Percentiles rank a stretch among this genome's conserved stretches.
Evolutionary conservation across 2,888 invertebrate species (phyloP).

Genomic region (Cephus runcator): DNA sequence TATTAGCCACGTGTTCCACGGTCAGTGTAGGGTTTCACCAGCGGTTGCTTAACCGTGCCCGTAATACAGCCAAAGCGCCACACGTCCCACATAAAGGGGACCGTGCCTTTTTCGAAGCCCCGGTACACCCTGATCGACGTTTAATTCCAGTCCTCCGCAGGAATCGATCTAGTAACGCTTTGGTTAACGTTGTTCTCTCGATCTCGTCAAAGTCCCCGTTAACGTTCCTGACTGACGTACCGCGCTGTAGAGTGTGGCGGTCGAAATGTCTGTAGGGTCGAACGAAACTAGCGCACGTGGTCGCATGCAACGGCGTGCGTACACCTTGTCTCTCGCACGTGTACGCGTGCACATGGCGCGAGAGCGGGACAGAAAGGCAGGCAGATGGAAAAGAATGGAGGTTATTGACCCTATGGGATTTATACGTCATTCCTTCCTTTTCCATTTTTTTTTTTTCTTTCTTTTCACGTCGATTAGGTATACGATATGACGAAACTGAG

Average conservation of each 20-base stretch:
- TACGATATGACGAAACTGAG: neutral
- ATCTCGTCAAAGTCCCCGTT: neutral
- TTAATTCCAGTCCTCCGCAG: neutral
- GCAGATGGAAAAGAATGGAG: neutral
- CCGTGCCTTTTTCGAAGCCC: neutral
- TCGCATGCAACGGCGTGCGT: conserved; percentile 5
- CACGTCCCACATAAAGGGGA: neutral
- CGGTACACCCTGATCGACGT: neutral
- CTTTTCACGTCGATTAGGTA: neutral
- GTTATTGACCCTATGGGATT: conserved; percentile 8
- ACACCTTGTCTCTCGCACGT: conserved; percentile 12
- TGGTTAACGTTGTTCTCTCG: neutral
- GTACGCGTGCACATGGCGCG: conserved; percentile 14
- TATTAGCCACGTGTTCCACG: neutral
- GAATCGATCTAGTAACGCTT: neutral
- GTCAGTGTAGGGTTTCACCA: neutral
- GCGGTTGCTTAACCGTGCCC: neutral
- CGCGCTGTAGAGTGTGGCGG: neutral
- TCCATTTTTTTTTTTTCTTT: neutral
- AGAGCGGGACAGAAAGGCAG: neutral
- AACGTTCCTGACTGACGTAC: neutral
- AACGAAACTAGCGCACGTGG: neutral
- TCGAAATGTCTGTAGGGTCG: neutral
- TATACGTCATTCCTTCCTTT: conserved; percentile 2
- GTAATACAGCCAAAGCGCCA: neutral